A percentile compares a stretch with the other conserved stretches of the same genome.
These are phyloP conservation scores for Brachionus plicatilis DNA, from an alignment of 1,140 invertebrate species.

Conservation along the genomic window DNA sequence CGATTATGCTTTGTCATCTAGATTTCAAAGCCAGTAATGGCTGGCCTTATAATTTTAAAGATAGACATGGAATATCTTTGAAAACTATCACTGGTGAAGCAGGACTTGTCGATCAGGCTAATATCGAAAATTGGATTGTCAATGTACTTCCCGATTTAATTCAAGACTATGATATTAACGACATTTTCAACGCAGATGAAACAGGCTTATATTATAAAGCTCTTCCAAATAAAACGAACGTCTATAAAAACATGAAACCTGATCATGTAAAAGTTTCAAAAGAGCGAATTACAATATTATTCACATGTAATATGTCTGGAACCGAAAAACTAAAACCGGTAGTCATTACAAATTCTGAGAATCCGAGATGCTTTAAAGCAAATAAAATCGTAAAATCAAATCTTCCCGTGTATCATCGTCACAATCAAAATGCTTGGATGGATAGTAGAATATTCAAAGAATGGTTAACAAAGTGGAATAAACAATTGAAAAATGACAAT, in stretches of 20 bases:
- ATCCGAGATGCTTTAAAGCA: not conserved
- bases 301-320: not conserved
- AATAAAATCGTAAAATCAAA: not conserved
- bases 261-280: not conserved
- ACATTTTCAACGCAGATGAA: conserved; percentile 58
- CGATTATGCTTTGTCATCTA: no score
- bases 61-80: no score
- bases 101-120: not conserved
- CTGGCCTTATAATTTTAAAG: no score
- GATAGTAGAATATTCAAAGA: not conserved
- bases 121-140: conserved; percentile 24
- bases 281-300: not conserved
- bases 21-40: no score
- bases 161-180: conserved; percentile 48
- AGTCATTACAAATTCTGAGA: not conserved
- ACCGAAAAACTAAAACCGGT: not conserved
- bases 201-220: conserved; percentile 57
- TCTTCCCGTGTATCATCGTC: not conserved
- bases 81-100: not conserved
- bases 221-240: conserved; percentile 53
- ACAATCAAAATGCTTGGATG: not conserved
- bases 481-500: not conserved
- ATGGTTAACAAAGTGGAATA: not conserved
- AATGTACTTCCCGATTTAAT: conserved; percentile 41
- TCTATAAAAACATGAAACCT: conserved; percentile 47